Evolutionary conservation across 1,140 invertebrate species (phyloP), one percentile per base, ranked within the genome.

Genomic region (Temnothorax longispinosus): DNA sequence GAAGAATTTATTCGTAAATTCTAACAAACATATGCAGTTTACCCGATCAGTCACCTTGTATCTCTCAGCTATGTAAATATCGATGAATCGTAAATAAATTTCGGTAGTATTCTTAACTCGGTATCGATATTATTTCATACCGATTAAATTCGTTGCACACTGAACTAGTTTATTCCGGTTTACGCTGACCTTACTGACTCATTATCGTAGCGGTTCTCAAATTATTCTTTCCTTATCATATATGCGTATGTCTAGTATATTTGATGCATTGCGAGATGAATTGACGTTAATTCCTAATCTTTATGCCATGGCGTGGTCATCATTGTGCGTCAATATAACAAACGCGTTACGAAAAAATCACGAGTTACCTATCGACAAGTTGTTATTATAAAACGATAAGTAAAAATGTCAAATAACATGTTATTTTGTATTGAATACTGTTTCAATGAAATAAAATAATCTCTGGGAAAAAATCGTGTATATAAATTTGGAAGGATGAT

Each of bases 81-180:
- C 38, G 18, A 27, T n/a, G 52, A 41, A 54, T 52, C 21, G 5
- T 50, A 54, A 32, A 78, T 15, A 54, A 77, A 87, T 58, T 86
- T 74, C 0, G 21, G 6, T 27, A 4, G 3, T 75, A 87, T 81
- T 60, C 58, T 77, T 32, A 11, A 13, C 15, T 38, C 35, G 3
- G 41, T 88, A 87, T 91, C 85, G 44, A 1, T 60, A 50, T 56
- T 50, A 69, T 47, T 89, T 75, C 5, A 60, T 50, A 38, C 44
- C 52, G 67, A 85, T 78, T 52, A 81, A 88, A 81, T 85, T 65
- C 60, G 32, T 35, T 90, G 52, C 35, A 88, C 27, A 44, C 54
- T n/a, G 21, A 93, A 91, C 92, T 81, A 77, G 92, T 85, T 72
- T 52, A 76, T 85, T 87, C 92, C 80, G 64, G 92, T 91, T 93